Evolutionary conservation across 2,113 vertebrate genomes (phyloP).

Genomic region (Ptilorrhoa leucosticta): DNA sequence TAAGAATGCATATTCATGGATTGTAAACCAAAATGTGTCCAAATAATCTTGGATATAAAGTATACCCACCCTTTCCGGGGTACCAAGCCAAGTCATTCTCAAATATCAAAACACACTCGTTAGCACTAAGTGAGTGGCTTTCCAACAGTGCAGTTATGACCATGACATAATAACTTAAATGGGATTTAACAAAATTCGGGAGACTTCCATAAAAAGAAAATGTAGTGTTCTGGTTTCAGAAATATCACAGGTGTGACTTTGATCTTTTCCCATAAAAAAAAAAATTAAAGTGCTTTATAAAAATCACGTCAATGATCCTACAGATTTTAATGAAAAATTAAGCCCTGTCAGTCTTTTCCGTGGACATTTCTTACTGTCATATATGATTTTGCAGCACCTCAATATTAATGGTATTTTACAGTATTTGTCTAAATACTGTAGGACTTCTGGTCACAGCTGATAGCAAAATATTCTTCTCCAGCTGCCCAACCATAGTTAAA

Average conservation of each 20-base stretch:
- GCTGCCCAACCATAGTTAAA: neutral
- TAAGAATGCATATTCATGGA: neutral
- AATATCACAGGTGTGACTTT: neutral
- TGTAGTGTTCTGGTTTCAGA: neutral
- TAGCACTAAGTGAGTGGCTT: neutral
- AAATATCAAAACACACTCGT: neutral
- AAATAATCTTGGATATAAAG: accelerated
- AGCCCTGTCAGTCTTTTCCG: neutral
- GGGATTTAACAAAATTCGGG: neutral
- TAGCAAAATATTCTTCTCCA: neutral
- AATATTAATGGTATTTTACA: neutral
- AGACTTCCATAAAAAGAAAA: neutral
- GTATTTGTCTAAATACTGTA: neutral
- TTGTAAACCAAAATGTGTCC: neutral
- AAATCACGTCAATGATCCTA: neutral
- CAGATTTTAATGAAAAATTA: neutral
- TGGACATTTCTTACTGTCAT: neutral
- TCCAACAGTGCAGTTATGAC: neutral
- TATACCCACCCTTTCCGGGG: neutral
- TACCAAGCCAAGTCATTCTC: neutral
- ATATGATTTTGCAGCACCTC: neutral
- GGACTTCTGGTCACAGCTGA: neutral
- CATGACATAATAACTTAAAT: neutral
- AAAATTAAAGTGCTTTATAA: neutral
- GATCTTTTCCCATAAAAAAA: neutral